These are phyloP conservation scores for Pluvianellus socialis DNA, from an alignment of 2,113 vertebrate genomes.

Conservation along the genomic window DNA sequence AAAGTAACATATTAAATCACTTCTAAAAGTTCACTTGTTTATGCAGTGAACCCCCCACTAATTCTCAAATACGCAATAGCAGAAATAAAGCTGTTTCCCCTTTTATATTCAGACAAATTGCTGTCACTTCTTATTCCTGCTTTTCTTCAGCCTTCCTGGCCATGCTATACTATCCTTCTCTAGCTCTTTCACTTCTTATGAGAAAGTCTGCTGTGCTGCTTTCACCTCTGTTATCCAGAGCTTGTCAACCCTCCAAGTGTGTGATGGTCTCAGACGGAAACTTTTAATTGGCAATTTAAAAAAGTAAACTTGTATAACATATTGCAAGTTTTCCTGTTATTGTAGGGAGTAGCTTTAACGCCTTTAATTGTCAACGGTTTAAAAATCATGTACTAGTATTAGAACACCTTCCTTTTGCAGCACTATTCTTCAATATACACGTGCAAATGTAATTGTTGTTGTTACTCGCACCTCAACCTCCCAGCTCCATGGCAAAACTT, in stretches of 20 bases:
- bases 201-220: background rate
- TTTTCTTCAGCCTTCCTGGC: background rate
- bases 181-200: background rate
- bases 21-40: background rate
- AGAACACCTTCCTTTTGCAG: background rate
- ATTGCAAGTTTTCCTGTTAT: background rate
- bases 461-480: background rate
- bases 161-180: background rate
- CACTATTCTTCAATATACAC: background rate
- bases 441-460: background rate
- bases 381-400: background rate
- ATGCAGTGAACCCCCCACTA: background rate
- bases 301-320: background rate
- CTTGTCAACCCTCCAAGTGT: background rate
- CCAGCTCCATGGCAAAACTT: background rate
- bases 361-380: background rate
- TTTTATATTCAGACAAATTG: background rate
- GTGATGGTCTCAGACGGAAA: background rate
- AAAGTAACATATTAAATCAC: background rate
- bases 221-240: background rate
- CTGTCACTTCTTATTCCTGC: background rate
- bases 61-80: background rate
- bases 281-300: background rate
- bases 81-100: background rate
- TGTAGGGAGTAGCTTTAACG: background rate